Base-by-base conservation (phyloP, 2,113 vertebrate genomes). In the Bucco capensis region DNA sequence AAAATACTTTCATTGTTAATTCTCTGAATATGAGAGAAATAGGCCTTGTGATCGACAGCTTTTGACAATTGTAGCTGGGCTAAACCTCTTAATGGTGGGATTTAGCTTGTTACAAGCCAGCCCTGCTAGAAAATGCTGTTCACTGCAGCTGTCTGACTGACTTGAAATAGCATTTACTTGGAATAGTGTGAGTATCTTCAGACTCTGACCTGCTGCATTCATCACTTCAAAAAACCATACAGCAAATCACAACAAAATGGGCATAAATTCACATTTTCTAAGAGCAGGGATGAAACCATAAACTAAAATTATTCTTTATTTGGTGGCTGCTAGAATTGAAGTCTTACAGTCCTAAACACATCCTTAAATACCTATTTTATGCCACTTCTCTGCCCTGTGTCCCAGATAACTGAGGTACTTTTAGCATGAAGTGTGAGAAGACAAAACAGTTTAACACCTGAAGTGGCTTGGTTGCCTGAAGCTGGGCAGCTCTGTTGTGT, bases 1-100 rank as follows among this genome's bases (percentile, higher is more conserved):
- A 94, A 94, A 92, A 37, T 86, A 65, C 84, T 82, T 92, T 86
- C 57, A 75, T 92, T 92, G 86, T 94, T 92, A 92, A 91, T 81
- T 92, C 61, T 83, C 37, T 84, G 72, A 89, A 42, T 72, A 72
- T 5, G 10, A 76, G 69, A 91, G 85, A 86, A 94, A 77, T 53
- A 77, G 70, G 46, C 74, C 14, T 77, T 89, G 58, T 74, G 83
- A 79, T 37, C 64, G 94, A 72, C 82, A 76, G 86, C 54, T 84
- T 94, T 77, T 88, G 78, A 94, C 86, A 92, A 44, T 83, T 57
- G 44, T 44, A 74, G 65, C 70, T 60, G 73, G 78, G 53, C 60
- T 78, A 85, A 94, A 74, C 17, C 42, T 84, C 60, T 64, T 82
- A 83, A 70, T 84, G 72, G 58, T 77, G 87, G 61, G 74, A 79